phyloP scores from a whole-genome alignment of 2,888 invertebrate species.

The Athalia rosae region DNA sequence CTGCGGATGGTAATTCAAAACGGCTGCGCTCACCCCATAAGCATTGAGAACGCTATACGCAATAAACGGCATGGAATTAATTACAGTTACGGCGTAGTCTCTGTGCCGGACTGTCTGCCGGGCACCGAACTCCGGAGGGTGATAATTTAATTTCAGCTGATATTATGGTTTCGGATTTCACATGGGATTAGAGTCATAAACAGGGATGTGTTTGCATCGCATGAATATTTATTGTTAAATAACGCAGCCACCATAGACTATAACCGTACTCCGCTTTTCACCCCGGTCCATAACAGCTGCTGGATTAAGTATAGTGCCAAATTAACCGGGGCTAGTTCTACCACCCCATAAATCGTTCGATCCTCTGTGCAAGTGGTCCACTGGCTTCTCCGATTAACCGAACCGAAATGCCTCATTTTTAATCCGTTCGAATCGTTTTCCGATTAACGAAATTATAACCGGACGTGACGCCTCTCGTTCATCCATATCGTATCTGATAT shows the following conservation, averaged over 20 bases:
- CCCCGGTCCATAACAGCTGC: neutral
- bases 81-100: conserved; percentile 20
- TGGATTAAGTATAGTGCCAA: conserved; percentile 30
- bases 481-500: neutral
- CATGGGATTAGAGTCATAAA: conserved; percentile 44
- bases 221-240: conserved; percentile 42
- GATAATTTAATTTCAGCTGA: conserved; percentile 37
- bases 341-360: conserved; percentile 22
- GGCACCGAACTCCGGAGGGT: conserved; percentile 8
- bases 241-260: neutral
- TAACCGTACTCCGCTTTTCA: neutral
- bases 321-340: neutral
- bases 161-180: conserved; percentile 43
- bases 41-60: conserved; percentile 26
- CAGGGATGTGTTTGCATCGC: conserved; percentile 37
- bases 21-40: conserved; percentile 22
- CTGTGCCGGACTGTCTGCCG: conserved; percentile 4
- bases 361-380: conserved; percentile 9
- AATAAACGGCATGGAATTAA: conserved; percentile 36
- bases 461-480: too few relatives aligned
- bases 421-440: conserved; percentile 15
- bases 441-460: neutral
- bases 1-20: conserved; percentile 35
- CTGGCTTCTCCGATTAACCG: neutral
- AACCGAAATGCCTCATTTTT: conserved; percentile 12